Evolutionary conservation across 1,140 invertebrate species (phyloP).

Genomic region (Cydia splendana): DNA sequence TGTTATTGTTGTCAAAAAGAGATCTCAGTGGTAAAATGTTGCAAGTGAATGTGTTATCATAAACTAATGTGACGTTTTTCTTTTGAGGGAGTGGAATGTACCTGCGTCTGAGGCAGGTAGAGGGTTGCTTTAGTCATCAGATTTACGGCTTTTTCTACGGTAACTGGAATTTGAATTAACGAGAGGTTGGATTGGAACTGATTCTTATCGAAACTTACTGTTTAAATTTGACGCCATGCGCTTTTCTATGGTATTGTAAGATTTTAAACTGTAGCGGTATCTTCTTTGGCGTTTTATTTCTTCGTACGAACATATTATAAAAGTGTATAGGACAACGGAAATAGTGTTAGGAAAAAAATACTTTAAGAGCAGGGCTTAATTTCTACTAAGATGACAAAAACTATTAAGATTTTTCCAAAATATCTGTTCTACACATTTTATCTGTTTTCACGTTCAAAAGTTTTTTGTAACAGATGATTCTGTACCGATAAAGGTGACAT

Average conservation of each 20-base stretch:
- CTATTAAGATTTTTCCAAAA: too few relatives aligned
- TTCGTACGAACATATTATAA: too few relatives aligned
- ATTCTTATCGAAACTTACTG: slow-evolving; percentile 24
- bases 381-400: too few relatives aligned
- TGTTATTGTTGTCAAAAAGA: slow-evolving; percentile 20
- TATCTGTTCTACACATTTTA: too few relatives aligned
- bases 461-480: too few relatives aligned
- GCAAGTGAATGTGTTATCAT: background rate
- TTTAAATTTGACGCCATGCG: slow-evolving; percentile 6
- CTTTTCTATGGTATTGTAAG: background rate
- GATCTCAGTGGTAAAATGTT: background rate
- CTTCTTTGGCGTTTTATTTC: too few relatives aligned
- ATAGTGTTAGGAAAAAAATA: too few relatives aligned
- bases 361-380: too few relatives aligned
- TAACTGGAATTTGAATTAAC: slow-evolving; percentile 24
- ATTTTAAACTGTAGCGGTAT: background rate
- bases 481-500: too few relatives aligned
- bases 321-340: background rate
- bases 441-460: too few relatives aligned
- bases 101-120: slow-evolving; percentile 19
- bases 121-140: slow-evolving; percentile 29
- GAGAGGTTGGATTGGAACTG: slow-evolving; percentile 23
- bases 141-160: slow-evolving; percentile 23
- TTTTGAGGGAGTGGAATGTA: background rate
- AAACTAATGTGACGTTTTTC: background rate